A percentile compares a stretch with the other conserved stretches of the same genome.
phyloP scores from a whole-genome alignment of 2,797 vertebrate species.

The Neoniphon sammara region DNA sequence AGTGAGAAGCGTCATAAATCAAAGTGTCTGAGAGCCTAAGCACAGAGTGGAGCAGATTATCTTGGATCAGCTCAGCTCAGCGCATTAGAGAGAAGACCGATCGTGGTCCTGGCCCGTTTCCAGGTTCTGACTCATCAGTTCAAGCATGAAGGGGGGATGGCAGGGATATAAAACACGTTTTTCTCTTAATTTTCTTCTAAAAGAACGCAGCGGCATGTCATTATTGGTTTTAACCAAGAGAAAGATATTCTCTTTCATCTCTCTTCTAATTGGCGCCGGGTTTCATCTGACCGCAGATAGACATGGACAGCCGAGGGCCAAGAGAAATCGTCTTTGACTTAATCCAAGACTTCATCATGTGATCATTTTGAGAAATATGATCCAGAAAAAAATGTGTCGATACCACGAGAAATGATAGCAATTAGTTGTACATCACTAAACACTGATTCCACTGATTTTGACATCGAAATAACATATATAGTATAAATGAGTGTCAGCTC shows the following conservation, averaged over 20 bases:
- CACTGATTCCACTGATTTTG: no score
- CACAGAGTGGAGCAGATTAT: not conserved
- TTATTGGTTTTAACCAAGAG: conserved; percentile 17
- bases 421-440: not conserved
- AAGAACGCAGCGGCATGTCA: conserved; percentile 5
- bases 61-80: not conserved
- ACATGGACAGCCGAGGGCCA: not conserved
- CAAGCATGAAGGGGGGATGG: not conserved
- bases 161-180: conserved; percentile 8
- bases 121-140: conserved; percentile 2
- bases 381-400: not conserved
- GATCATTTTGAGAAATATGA: not conserved
- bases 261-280: conserved; percentile 35
- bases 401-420: not conserved
- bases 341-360: conserved; percentile 31
- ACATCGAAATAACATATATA: no score
- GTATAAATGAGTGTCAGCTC: no score
- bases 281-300: not conserved
- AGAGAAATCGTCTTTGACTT: conserved; percentile 15
- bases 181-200: conserved; percentile 9
- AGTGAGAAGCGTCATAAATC: no score
- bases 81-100: conserved; percentile 29
- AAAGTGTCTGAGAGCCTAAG: not conserved
- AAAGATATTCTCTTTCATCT: conserved; percentile 49
- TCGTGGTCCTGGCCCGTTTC: conserved; percentile 27